These are phyloP conservation scores for Aphaenogaster rudis DNA, from an alignment of 1,140 invertebrate genomes.

Conservation along the genomic window DNA sequence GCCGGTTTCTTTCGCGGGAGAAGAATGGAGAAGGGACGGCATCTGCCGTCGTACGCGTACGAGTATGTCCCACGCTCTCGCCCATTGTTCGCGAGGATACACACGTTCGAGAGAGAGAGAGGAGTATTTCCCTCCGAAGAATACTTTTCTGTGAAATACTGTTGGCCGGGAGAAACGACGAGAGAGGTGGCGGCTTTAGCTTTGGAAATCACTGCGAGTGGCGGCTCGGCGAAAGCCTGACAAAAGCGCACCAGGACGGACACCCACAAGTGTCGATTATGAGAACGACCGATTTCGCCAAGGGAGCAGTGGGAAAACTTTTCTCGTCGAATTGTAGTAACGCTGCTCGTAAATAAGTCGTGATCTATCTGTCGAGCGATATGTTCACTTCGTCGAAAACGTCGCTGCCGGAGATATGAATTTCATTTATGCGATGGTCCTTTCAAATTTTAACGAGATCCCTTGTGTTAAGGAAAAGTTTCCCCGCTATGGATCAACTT, in stretches of 20 bases:
- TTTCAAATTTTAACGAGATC: background rate
- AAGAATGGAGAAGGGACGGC: conserved; percentile 61
- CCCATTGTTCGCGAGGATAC: conserved; percentile 77
- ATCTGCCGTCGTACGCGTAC: conserved; percentile 71
- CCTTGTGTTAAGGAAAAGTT: background rate
- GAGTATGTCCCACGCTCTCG: conserved; percentile 78
- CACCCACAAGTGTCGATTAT: conserved; percentile 27
- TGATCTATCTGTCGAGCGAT: background rate
- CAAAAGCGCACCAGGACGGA: conserved; percentile 21
- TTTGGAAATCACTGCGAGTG: conserved; percentile 29
- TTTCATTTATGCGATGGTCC: too few species aligned
- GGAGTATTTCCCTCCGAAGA: conserved; percentile 68
- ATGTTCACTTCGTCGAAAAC: background rate
- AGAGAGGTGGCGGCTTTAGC: background rate
- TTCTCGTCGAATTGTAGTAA: background rate
- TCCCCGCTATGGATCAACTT: background rate
- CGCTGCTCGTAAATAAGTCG: conserved; percentile 28
- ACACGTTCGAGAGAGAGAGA: conserved; percentile 48
- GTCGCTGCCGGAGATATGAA: background rate
- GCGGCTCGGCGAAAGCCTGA: background rate
- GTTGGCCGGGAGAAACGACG: background rate
- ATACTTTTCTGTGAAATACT: conserved; percentile 54
- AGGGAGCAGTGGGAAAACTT: conserved; percentile 15
- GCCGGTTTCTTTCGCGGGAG: conserved; percentile 50
- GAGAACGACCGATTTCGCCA: background rate